phyloP scores from a whole-genome alignment of 2,888 invertebrate species.

The Congeria kusceri region DNA sequence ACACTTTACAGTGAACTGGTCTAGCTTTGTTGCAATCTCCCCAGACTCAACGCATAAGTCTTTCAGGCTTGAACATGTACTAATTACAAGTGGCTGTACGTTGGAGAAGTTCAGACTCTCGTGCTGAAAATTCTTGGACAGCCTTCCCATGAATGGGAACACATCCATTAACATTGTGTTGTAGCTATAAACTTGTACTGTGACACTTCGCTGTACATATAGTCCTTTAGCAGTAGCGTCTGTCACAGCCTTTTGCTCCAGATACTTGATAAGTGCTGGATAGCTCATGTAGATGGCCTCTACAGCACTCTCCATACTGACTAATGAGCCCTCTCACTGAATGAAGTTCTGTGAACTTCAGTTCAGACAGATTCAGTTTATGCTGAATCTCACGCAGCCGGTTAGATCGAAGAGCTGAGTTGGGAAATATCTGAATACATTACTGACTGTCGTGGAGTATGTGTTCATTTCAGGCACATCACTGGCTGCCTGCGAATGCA shows the following conservation, averaged over 20 bases:
- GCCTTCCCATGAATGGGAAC: constrained; percentile 39
- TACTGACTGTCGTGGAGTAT: too few species aligned
- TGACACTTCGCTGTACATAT: too few species aligned
- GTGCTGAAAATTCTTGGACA: constrained; percentile 42
- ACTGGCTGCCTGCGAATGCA: too few species aligned
- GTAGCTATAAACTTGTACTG: constrained; percentile 49
- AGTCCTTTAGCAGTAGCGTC: constrained; percentile 48
- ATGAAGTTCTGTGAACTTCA: too few species aligned
- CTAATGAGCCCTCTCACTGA: constrained; percentile 55
- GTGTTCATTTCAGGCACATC: too few species aligned
- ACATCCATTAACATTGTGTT: constrained; percentile 61
- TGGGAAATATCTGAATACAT: constrained; percentile 33
- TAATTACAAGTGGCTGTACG: too few species aligned
- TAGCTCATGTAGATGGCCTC: constrained; percentile 49
- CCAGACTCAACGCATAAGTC: too few species aligned
- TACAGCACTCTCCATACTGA: constrained; percentile 52
- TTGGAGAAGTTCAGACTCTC: constrained; percentile 36
- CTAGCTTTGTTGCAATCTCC: too few species aligned
- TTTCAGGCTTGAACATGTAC: too few species aligned
- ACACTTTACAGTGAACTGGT: too few species aligned
- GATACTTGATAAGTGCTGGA: constrained; percentile 41
- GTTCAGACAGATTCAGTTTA: too few species aligned
- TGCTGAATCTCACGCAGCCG: constrained; percentile 42
- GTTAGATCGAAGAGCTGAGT: constrained; percentile 40
- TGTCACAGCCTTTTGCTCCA: constrained; percentile 40